Conservation (phyloP, 2,797 vertebrate species). For the Phrynocephalus guinanensis region DNA sequence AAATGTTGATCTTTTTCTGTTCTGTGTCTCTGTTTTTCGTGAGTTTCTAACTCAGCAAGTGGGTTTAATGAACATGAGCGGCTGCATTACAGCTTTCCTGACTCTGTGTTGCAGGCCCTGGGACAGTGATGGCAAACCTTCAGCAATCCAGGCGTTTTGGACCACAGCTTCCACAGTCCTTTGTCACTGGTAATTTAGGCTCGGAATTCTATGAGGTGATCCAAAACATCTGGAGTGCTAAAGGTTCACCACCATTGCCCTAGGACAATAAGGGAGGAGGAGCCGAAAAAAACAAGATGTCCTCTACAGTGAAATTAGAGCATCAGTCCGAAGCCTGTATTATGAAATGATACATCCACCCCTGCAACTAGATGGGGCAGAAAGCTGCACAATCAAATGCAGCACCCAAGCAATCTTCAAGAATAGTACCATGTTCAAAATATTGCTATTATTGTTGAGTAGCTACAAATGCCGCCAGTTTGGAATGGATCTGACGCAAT, state of each 20-base stretch:
- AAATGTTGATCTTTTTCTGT: slow-evolving; percentile 3
- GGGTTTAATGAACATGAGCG: neutral
- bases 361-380: no score
- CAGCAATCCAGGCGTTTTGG: no score
- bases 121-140: neutral
- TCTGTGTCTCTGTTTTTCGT: neutral
- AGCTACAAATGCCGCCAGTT: neutral
- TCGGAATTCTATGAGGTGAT: no score
- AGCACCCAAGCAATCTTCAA: neutral
- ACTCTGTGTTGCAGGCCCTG: neutral
- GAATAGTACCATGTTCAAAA: neutral
- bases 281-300: neutral
- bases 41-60: neutral
- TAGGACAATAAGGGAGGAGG: neutral
- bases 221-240: no score
- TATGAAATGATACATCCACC: neutral
- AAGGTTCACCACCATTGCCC: neutral
- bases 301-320: neutral
- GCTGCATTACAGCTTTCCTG: neutral
- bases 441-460: neutral
- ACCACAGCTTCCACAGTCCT: no score
- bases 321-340: neutral
- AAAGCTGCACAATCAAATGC: neutral
- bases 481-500: neutral
- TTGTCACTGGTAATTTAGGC: no score